Conservation (phyloP, 2,888 invertebrate species). For the Caenorhabditis wallacei region DNA sequence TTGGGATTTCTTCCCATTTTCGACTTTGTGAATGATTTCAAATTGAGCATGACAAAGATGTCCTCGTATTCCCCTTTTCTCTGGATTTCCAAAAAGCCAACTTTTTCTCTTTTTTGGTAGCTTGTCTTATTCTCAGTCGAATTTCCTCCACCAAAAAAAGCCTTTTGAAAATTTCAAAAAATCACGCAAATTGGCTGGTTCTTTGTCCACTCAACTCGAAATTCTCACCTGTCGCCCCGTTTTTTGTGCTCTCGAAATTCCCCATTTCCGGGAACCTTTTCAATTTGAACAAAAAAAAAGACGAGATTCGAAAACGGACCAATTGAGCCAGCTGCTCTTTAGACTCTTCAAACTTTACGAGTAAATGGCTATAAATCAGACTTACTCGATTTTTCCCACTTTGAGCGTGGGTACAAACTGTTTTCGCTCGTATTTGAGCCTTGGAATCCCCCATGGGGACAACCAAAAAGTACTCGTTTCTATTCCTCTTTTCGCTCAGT, state of each 20-base stretch:
- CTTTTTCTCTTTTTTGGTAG: conserved; percentile 13
- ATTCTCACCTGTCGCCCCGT: conserved; percentile 2
- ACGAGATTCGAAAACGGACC: neutral
- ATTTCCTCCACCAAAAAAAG: too few relatives aligned
- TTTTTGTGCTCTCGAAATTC: neutral
- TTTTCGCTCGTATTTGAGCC: conserved; percentile 26
- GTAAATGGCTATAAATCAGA: conserved; percentile 43
- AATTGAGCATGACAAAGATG: conserved; percentile 47
- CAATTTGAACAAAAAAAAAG: neutral
- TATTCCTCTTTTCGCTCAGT: neutral
- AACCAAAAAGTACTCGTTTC: conserved; percentile 17
- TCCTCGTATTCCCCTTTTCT: too few relatives aligned
- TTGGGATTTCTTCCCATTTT: conserved; percentile 14
- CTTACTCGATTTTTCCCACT: neutral
- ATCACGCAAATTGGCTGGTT: conserved; percentile 18
- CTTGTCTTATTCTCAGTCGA: too few relatives aligned
- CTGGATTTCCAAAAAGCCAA: too few relatives aligned
- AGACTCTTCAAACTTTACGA: conserved; percentile 23
- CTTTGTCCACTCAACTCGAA: conserved; percentile 24
- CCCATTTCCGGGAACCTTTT: conserved; percentile 41
- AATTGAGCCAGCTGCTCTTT: conserved; percentile 7
- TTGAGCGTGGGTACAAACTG: conserved; percentile 39
- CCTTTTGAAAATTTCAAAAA: conserved; percentile 12
- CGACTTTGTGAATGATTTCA: conserved; percentile 50
- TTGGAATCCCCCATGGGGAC: conserved; percentile 13